Evolutionary conservation across 2,888 invertebrate species (phyloP), one percentile per base, ranked within the genome.

Genomic region (Ophion ventricosus): DNA sequence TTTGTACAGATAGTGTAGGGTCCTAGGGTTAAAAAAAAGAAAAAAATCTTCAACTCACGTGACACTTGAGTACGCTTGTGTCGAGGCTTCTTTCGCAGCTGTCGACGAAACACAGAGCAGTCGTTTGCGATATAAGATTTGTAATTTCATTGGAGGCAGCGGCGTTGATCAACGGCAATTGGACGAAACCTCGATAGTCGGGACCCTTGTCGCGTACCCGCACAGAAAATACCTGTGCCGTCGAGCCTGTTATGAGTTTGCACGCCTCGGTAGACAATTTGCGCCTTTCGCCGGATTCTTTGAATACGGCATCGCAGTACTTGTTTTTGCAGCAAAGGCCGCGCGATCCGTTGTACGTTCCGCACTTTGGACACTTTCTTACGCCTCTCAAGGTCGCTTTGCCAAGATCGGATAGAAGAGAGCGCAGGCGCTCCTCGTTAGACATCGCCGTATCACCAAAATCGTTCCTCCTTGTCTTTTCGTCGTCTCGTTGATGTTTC

Each of bases 171-270:
- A 91, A 61, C 8, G 93, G 92, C 64, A 93, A 87, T 85, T 96
- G 96, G 1, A 97, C 97, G 92, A 97, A 97, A 29, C 96, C 97
- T 59, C 97, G 94, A 77, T 96, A 95, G 84, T 96, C 96, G 0
- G 96, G 95, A 0, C 96, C 96, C 85, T 95, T 95, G 86, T 96
- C 96, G 70, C 96, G 94, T 1, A 96, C 94, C 67, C 96, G 93
- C 1, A 97, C 96, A 2, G 97, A 97, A 90, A 95, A 97, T 14
- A 96, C 93, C 88, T 95, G 94, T 1, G 95, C 95, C 0, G 94
- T 94, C 0, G 95, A 95, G 5, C 95, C 94, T 0, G 96, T 96
- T 17, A 95, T 93, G 54, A 97, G 94, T 90, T 95, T 95, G 74
- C 96, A 95, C 20, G 96, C 96, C 88, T 96, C 96, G 0, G 95